Evolutionary conservation across 2,888 invertebrate species (phyloP), one percentile per base, ranked within the genome.

Genomic region (Plagodis dolabraria): DNA sequence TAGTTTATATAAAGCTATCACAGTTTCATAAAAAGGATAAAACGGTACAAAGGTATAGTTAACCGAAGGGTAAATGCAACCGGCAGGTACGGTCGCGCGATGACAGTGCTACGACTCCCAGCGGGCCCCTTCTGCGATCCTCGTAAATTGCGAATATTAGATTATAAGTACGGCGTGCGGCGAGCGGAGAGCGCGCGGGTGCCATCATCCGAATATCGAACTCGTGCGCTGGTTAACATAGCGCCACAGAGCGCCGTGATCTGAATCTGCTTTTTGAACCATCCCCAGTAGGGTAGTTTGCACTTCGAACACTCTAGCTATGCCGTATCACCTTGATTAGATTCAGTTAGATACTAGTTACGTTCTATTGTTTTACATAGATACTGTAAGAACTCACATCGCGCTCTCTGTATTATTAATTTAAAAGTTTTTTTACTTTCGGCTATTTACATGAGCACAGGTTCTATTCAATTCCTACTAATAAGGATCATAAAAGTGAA

Each of bases 61-160:
- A 82, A 80, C 78, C 77, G 73, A 65, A 70, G 80, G 78, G 80
- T 89, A 86, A 88, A 82, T 89, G 89, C 87, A 85, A 71, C 75
- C 79, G 84, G 86, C 85, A 87, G 87, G 88, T 86, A 86, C 81
- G 82, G 72, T 66, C 77, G 78, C 80, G 83, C 83, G 92, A 88
- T 89, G 90, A 91, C 91, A 91, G 90, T 80, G 77, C 82, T 85
- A 90, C 79, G 80, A 82, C 80, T 88, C 90, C 91, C 91, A 65
- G 74, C 74, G 88, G 91, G 76, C 81, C 83, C 77, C 81, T 84
- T 78, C 81, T 79, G 85, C 85, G 89, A 89, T 88, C 89, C 90
- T 86, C 89, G 89, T 91, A 90, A 91, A 92, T 92, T 92, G 89
- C 88, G 88, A 90, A 91, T 92, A 92, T 92, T 92, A 92, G 90